phyloP scores from a whole-genome alignment of 2,113 vertebrate genomes.

The Plecotus auritus region DNA sequence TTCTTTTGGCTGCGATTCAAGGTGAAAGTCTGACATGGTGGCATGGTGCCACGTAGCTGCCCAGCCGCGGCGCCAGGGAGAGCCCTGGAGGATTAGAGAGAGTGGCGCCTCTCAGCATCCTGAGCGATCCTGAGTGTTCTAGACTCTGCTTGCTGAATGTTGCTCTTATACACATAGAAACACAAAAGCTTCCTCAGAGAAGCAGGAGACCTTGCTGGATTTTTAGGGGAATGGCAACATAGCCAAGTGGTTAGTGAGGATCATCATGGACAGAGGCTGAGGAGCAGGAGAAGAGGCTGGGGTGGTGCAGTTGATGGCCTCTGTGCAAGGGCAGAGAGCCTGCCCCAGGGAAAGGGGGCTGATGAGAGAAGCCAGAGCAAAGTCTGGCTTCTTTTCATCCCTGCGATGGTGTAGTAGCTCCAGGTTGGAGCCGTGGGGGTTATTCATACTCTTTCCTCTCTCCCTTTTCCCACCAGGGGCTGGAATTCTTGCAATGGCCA shows the following conservation, averaged over 20 bases:
- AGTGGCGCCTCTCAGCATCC: background rate
- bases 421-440: background rate
- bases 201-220: background rate
- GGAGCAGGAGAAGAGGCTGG: background rate
- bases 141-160: background rate
- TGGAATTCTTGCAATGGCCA: constrained; percentile 97
- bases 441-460: background rate
- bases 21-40: background rate
- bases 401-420: background rate
- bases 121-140: background rate
- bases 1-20: background rate
- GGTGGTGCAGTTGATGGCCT: background rate
- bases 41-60: background rate
- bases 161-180: background rate
- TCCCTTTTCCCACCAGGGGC: constrained; percentile 82
- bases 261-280: background rate
- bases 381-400: background rate
- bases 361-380: background rate
- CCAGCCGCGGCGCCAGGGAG: background rate
- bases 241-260: background rate
- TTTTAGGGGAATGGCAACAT: background rate
- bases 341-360: background rate
- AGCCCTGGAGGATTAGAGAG: background rate
- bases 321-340: background rate
- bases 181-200: background rate